These are phyloP conservation scores for Perithous albicinctus DNA, from an alignment of 2,888 invertebrate species.

Conservation along the genomic window DNA sequence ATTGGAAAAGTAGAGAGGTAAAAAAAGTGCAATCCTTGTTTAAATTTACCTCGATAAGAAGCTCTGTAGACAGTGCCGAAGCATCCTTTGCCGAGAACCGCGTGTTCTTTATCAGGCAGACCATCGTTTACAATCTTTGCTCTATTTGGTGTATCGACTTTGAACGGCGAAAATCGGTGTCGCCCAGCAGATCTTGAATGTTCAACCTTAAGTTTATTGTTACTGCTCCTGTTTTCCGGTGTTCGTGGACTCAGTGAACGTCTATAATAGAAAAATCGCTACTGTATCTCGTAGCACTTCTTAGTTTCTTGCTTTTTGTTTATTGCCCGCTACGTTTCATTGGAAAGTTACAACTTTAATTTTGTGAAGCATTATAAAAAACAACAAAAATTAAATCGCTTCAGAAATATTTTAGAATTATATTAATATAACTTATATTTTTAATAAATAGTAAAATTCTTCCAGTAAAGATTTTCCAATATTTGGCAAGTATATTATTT, in stretches of 20 bases:
- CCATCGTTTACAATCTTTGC: constrained; percentile 78
- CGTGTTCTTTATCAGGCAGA: constrained; percentile 70
- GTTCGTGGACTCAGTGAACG: constrained; percentile 72
- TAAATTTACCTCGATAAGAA: constrained; percentile 81
- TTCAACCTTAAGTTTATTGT: constrained; percentile 53
- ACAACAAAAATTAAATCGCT: too few relatives aligned
- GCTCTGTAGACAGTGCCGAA: constrained; percentile 84
- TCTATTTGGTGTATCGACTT: constrained; percentile 81
- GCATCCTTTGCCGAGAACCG: constrained; percentile 83
- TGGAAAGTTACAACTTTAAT: too few relatives aligned
- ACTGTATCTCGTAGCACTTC: not conserved
- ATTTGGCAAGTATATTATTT: too few relatives aligned
- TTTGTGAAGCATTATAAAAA: too few relatives aligned
- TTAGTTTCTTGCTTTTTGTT: not conserved
- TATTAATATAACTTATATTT: too few relatives aligned
- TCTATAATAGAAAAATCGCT: constrained; percentile 58
- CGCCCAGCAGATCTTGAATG: constrained; percentile 45
- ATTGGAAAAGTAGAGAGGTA: too few relatives aligned
- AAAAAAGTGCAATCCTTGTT: not conserved
- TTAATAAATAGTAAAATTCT: too few relatives aligned
- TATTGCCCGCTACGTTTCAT: too few relatives aligned
- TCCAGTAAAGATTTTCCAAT: too few relatives aligned
- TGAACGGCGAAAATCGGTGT: constrained; percentile 74
- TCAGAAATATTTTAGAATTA: too few relatives aligned
- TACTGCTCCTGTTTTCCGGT: constrained; percentile 63